Evolutionary conservation across 2,113 vertebrate species (phyloP), one percentile per base, ranked within the genome.

Genomic region (Anolis carolinensis): DNA sequence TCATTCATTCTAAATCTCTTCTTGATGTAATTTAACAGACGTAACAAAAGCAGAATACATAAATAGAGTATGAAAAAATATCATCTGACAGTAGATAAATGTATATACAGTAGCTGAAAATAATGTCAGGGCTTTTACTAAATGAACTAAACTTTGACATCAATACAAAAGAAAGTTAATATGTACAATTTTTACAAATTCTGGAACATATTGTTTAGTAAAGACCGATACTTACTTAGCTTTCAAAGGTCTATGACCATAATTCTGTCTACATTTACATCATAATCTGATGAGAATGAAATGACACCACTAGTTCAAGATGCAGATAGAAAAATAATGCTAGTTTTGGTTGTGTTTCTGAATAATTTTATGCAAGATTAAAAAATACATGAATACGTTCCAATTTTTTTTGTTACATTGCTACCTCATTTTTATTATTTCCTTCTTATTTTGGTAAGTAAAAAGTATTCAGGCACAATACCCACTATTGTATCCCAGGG

Each of bases 1-100:
- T 84, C 86, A 91, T 92, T 93, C 88, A 88, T 89, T 93, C 39
- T 79, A 88, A 91, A 89, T 77, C 85, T 93, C 72, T 44, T 87
- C 84, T 85, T 86, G 75, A 92, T 93, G 80, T 90, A 90, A 90
- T 93, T 95, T 92, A 93, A 87, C 80, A 92, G 91, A 93, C 92
- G 92, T 93, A 92, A 89, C 84, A 68, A 75, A 93, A 91, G 92
- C 88, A 86, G 89, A 91, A 92, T 91, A 89, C 87, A 90, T 90
- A 91, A 94, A 93, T 63, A 89, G 84, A 44, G 23, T 50, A 90
- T 90, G 89, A 91, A 93, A 55, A 94, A 93, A 90, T 91, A 79
- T 87, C 68, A n/a, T 91, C 92, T 93, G 86, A 82, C 78, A 91
- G 59, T 70, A 91, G 52, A 81, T 81, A 92, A 80, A 91, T 81